A percentile compares a stretch with the other conserved stretches of the same genome.
These are phyloP conservation scores for Tetranychus urticae DNA, from an alignment of 1,140 invertebrate genomes.

Conservation along the genomic window DNA sequence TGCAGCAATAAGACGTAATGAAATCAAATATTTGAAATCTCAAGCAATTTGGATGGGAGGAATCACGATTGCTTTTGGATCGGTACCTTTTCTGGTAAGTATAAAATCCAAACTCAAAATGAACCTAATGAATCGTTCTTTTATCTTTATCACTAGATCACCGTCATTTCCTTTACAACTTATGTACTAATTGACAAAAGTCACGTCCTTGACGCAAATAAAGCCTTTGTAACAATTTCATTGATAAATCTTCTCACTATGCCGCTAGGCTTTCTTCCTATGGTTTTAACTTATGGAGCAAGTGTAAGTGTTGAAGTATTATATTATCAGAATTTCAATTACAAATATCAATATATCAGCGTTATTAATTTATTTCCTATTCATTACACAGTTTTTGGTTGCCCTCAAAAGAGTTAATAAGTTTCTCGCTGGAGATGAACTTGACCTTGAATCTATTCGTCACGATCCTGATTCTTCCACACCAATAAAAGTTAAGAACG, in stretches of 20 bases:
- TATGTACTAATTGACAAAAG: not conserved
- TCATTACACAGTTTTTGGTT: not conserved
- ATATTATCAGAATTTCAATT: too few relatives aligned
- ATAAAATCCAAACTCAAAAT: slow-evolving; percentile 29
- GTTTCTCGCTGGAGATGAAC: slow-evolving; percentile 30
- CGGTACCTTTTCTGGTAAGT: too few relatives aligned
- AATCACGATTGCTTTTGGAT: slow-evolving; percentile 38
- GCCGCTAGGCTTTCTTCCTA: not conserved
- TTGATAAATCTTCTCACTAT: not conserved
- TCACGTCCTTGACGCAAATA: not conserved
- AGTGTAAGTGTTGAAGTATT: not conserved
- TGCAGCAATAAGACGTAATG: slow-evolving; percentile 20
- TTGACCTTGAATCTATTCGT: not conserved
- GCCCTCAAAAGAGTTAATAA: slow-evolving; percentile 55
- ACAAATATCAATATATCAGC: too few relatives aligned
- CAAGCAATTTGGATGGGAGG: slow-evolving; percentile 20
- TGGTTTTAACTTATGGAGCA: not conserved
- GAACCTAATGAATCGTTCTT: not conserved
- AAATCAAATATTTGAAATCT: slow-evolving; percentile 21
- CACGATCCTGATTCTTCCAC: not conserved
- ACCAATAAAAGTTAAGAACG: not conserved
- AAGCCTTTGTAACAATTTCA: not conserved
- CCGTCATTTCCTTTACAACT: not conserved
- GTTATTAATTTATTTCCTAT: too few relatives aligned
- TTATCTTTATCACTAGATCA: not conserved